Evolutionary conservation across 2,888 invertebrate species (phyloP), one percentile per base, ranked within the genome.

Genomic region (Orthonevra nobilis): DNA sequence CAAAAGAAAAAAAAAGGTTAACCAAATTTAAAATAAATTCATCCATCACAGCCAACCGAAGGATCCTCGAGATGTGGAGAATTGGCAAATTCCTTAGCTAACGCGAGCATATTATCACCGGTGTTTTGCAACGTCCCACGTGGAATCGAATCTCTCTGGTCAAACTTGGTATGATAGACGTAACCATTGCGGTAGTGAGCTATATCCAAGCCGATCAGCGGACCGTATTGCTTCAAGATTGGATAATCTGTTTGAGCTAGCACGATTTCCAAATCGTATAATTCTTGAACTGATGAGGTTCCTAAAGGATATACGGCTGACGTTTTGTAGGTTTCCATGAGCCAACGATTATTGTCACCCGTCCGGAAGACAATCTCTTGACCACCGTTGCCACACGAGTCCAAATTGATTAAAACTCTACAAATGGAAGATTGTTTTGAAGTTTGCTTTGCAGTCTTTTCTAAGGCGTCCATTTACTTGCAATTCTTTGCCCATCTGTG

Each of bases 311-410:
- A 90, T 1, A 90, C 90, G 0, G 90, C 92, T 56, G 84, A 40
- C 5, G 86, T 72, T 86, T 87, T 56, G 66, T 91, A 91, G 81
- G 89, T 87, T 85, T 90, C 88, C 81, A 95, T 88, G 0, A 95
- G 87, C 89, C 95, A 92, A 0, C 93, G 91, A 85, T 93, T 92
- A 42, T 90, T 89, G 1, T 95, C 95, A 0, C 95, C 95, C 48
- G 94, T 92, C 90, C 98, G 98, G 86, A 98, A 98, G 3, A 98
- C 89, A 46, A 95, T 91, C 83, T 97, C 96, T 75, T 95, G 93
- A 2, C 97, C 97, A 28, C 97, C 97, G 85, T 95, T 94, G 0
- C 98, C 98, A 38, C 95, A 95, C 0, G 97, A 94, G 87, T 98
- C 98, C 81, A 98, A 87, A 88, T 98, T 98, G 34, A 98, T 91